Percentiles rank a stretch among this genome's conserved stretches.
Conservation (phyloP, 2,888 invertebrate species). For the Trachelus tabidus region DNA sequence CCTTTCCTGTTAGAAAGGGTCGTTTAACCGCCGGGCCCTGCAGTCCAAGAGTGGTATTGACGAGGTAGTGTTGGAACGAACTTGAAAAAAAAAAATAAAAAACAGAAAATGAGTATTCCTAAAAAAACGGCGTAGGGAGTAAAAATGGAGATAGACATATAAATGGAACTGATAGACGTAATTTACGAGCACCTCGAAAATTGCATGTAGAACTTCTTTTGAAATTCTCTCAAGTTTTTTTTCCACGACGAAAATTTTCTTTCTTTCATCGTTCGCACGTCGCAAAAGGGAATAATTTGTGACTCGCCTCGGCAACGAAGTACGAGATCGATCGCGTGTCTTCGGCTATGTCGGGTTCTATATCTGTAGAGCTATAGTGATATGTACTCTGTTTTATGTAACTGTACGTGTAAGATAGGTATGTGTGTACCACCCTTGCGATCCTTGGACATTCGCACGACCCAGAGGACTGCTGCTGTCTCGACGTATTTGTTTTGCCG, state of each 20-base stretch:
- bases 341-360: background rate
- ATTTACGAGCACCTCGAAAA: background rate
- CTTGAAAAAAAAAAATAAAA: background rate
- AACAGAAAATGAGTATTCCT: background rate
- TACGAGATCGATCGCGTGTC: constrained; percentile 1
- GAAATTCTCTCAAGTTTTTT: background rate
- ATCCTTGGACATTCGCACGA: background rate
- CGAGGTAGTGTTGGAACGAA: background rate
- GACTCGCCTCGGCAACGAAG: background rate
- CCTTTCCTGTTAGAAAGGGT: background rate
- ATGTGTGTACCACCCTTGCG: background rate
- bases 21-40: background rate
- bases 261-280: background rate
- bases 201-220: background rate
- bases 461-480: background rate
- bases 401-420: background rate
- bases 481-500: background rate
- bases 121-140: background rate
- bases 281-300: background rate
- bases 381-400: background rate
- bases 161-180: background rate
- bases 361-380: background rate
- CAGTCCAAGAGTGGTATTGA: background rate
- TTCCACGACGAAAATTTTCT: background rate
- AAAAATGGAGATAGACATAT: background rate